phyloP scores from a whole-genome alignment of 2,113 vertebrate genomes.

The Synchiropus splendidus region DNA sequence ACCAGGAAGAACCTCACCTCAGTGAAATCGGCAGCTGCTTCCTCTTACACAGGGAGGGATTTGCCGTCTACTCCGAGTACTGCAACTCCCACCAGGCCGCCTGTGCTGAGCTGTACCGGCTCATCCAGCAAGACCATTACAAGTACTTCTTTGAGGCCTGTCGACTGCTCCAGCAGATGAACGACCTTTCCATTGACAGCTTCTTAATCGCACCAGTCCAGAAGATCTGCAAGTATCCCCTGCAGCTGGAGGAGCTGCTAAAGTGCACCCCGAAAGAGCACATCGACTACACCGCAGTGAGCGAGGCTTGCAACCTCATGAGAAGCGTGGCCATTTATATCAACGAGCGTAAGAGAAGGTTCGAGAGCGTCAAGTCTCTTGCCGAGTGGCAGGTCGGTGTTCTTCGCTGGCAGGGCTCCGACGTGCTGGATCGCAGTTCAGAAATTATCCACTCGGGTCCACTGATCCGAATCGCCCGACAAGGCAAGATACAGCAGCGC shows the following conservation, averaged over 20 bases:
- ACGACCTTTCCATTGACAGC: constrained; percentile 89
- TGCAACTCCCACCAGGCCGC: constrained; percentile 93
- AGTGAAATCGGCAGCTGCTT: constrained; percentile 96
- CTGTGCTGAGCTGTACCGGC: constrained; percentile 77
- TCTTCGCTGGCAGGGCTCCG: constrained; percentile 87
- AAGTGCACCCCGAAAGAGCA: constrained; percentile 92
- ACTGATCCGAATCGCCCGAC: constrained; percentile 75
- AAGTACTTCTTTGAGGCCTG: constrained; percentile 96
- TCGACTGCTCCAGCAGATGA: constrained; percentile 96
- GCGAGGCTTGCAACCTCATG: constrained; percentile 87
- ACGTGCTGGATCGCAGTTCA: constrained; percentile 84
- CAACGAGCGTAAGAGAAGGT: constrained; percentile 88
- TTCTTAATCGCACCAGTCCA: constrained; percentile 93
- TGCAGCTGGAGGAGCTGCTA: constrained; percentile 91
- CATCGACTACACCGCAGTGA: constrained; percentile 83
- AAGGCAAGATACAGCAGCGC: constrained; percentile 89
- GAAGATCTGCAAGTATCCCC: constrained; percentile 97
- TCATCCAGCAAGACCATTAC: constrained; percentile 87
- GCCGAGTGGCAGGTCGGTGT: constrained; percentile 95
- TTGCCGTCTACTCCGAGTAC: constrained; percentile 93
- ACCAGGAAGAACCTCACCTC: constrained; percentile 86
- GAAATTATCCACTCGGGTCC: constrained; percentile 94
- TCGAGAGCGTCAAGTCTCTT: constrained; percentile 93
- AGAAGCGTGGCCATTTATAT: constrained; percentile 94
- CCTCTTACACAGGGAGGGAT: constrained; percentile 89